phyloP scores from a whole-genome alignment of 1,140 invertebrate species.

The Geopemphigus sp. region DNA sequence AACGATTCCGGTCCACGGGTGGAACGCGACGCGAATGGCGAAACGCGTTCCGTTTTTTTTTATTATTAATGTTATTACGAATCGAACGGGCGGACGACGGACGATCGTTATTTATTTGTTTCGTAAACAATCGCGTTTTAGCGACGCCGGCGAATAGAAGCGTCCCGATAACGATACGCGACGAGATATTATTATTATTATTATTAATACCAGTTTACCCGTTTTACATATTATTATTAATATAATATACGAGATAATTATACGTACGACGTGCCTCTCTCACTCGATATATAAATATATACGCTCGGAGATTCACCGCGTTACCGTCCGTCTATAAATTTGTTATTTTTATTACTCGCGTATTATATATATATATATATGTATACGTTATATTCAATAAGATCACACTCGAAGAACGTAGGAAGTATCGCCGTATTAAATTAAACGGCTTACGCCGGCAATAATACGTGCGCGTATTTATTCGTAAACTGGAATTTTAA shows the following conservation, averaged over 20 bases:
- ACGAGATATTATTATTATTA: not conserved
- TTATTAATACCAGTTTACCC: not conserved
- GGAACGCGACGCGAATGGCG: too few species aligned
- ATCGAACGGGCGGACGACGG: too few species aligned
- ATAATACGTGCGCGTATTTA: not conserved
- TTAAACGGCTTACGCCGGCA: not conserved
- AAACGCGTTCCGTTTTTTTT: not conserved
- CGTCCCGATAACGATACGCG: not conserved
- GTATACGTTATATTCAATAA: constrained; percentile 27
- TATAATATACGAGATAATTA: not conserved
- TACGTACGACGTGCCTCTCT: not conserved
- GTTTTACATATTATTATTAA: not conserved
- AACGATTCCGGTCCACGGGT: too few species aligned
- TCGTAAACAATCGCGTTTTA: too few species aligned
- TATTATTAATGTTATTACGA: too few species aligned
- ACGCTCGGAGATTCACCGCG: constrained; percentile 1
- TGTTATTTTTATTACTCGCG: not conserved
- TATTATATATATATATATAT: not conserved
- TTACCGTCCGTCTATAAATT: not conserved
- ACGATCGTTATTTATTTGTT: too few species aligned
- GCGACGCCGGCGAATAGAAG: too few species aligned
- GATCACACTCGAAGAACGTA: constrained; percentile 30
- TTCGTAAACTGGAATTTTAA: constrained; percentile 16
- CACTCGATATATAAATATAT: too few species aligned
- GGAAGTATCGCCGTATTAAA: not conserved